phyloP scores from a whole-genome alignment of 1,140 invertebrate genomes.

The Drosophila subpulchrella region DNA sequence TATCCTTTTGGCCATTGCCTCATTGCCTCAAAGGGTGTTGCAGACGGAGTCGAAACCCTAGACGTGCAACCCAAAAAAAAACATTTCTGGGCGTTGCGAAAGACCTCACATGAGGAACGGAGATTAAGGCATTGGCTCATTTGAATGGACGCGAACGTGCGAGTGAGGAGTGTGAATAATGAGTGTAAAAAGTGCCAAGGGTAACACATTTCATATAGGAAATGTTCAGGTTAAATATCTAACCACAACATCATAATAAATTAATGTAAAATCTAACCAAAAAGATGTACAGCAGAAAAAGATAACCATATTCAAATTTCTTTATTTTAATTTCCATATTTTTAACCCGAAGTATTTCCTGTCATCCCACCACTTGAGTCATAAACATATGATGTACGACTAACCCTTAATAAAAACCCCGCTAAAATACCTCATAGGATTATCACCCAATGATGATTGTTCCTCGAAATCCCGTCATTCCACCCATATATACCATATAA shows the following conservation, averaged over 20 bases:
- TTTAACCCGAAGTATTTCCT: neutral
- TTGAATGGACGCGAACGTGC: conserved; percentile 25
- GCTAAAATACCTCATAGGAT: neutral
- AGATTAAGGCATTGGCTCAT: conserved; percentile 53
- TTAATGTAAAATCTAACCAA: no score
- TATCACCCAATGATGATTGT: neutral
- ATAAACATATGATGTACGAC: neutral
- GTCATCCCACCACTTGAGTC: neutral
- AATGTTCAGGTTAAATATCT: neutral
- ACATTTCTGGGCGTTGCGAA: conserved; percentile 48
- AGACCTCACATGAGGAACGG: conserved; percentile 54
- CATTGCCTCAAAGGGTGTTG: conserved; percentile 42
- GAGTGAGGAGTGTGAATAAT: conserved; percentile 24
- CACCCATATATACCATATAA: neutral
- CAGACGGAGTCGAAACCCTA: conserved; percentile 42
- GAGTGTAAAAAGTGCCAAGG: neutral
- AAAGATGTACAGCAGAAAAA: no score
- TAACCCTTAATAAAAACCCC: neutral
- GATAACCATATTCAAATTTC: no score
- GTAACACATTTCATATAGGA: neutral
- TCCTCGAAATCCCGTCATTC: neutral
- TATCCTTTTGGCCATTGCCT: conserved; percentile 42
- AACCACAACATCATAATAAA: neutral
- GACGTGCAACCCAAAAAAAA: conserved; percentile 38
- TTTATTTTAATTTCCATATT: no score